Evolutionary conservation across 2,888 invertebrate genomes (phyloP).

Genomic region (Epinotia ramella): DNA sequence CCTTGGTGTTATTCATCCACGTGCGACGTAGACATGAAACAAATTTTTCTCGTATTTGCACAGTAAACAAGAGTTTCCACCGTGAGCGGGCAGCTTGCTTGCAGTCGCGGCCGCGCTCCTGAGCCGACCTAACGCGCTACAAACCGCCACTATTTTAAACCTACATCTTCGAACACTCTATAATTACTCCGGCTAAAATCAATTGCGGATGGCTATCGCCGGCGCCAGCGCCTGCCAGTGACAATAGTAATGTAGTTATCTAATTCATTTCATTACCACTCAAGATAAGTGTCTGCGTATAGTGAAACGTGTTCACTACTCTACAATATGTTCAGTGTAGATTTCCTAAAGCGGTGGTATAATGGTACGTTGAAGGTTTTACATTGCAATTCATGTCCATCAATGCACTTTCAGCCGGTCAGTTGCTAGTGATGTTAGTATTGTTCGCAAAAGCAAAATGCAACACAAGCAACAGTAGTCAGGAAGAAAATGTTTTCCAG

Average conservation of each 20-base stretch:
- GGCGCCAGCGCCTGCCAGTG: conserved; percentile 49
- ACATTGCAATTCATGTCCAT: conserved; percentile 11
- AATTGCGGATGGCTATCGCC: conserved; percentile 49
- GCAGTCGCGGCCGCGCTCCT: conserved; percentile 68
- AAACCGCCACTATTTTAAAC: conserved; percentile 63
- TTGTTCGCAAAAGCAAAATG: not conserved
- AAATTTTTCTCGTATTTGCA: conserved; percentile 79
- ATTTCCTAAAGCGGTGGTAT: conserved; percentile 80
- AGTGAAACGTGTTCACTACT: conserved; percentile 65
- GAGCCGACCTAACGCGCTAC: conserved; percentile 59
- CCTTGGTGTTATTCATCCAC: conserved; percentile 77
- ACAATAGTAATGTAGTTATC: conserved; percentile 57
- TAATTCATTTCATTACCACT: conserved; percentile 66
- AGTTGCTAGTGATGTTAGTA: not conserved
- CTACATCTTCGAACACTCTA: conserved; percentile 55
- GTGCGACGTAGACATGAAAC: conserved; percentile 77
- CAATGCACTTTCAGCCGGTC: not conserved
- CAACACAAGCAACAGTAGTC: not conserved
- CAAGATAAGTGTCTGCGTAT: conserved; percentile 70
- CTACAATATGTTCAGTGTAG: conserved; percentile 79
- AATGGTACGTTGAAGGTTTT: conserved; percentile 68
- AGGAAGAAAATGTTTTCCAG: conserved; percentile 63
- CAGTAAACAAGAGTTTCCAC: conserved; percentile 69
- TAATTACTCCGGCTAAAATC: conserved; percentile 57
- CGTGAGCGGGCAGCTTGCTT: conserved; percentile 60